phyloP scores from a whole-genome alignment of 2,113 vertebrate species.

The Deroptyus accipitrinus region DNA sequence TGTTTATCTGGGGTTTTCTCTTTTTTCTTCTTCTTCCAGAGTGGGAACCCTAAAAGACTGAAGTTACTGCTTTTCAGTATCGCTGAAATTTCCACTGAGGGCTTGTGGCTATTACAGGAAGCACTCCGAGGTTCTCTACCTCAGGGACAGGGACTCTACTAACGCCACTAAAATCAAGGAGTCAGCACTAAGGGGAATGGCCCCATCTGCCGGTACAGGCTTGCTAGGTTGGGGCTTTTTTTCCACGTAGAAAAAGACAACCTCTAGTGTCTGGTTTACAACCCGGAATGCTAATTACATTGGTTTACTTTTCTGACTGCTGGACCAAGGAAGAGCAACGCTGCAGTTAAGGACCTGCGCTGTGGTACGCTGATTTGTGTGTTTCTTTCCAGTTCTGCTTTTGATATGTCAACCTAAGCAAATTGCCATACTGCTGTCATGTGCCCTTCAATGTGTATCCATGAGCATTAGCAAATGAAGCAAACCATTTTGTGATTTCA shows the following conservation, averaged over 20 bases:
- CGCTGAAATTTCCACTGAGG: not conserved
- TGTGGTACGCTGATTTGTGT: not conserved
- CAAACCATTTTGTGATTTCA: not conserved
- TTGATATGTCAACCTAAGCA: not conserved
- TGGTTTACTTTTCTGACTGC: not conserved
- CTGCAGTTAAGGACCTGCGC: not conserved
- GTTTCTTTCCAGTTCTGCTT: not conserved
- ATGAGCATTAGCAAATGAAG: not conserved
- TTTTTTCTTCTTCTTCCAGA: not conserved
- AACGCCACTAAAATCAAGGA: fast-evolving
- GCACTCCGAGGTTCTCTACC: not conserved
- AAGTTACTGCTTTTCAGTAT: not conserved
- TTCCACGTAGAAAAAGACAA: not conserved
- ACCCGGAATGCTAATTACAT: not conserved
- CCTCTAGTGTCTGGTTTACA: not conserved
- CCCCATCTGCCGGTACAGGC: constrained; percentile 49
- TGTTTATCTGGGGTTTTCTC: not conserved
- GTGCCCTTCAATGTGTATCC: not conserved
- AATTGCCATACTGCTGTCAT: not conserved
- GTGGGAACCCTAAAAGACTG: not conserved
- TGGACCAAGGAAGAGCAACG: not conserved
- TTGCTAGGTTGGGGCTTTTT: not conserved
- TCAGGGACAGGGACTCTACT: not conserved
- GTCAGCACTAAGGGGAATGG: not conserved
- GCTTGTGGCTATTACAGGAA: not conserved